Evolutionary conservation across 2,888 invertebrate genomes (phyloP), one percentile per base, ranked within the genome.

Genomic region (Limnephilus auricula): DNA sequence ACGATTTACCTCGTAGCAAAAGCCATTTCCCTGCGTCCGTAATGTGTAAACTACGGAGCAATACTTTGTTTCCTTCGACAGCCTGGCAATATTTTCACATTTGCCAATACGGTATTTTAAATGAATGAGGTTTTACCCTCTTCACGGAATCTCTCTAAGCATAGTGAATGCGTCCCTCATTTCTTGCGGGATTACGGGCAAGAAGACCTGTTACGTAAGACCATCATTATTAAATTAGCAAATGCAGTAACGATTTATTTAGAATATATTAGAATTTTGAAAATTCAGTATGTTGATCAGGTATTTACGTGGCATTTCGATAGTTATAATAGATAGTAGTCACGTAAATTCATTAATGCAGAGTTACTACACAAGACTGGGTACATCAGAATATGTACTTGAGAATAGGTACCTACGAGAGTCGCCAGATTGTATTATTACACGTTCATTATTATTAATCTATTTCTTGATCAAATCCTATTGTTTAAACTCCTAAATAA

Each of bases 141-240:
- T 65, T 18, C 65, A 2, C 65, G 65, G 65, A 65, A n/a, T n/a
- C 0, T n/a, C 40, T 65, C 50, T 10, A 31, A 31, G 25, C 87
- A 65, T 50, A 34, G 87, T 78, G 65, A 87, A 87, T 65, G 87
- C 87, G 78, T 78, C 32, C 87, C 65, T 34, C 87, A 65, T 87
- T 87, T 34, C 87, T 87, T 87, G 34, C 78, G 78, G 85, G 34
- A 78, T 87, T 87, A 87, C 5, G 34, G 9, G 78, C 25, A 34
- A 87, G 32, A 13, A 50, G 34, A 65, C 50, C n/a, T 12, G 25
- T 65, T 65, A 30, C 32, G 37, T n/a, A 65, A 34, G 78, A 31
- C 12, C 31, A n/a, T 30, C 32, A 65, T 87, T 87, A 87, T 87
- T 87, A 65, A 87, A 87, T 87, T 87, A 87, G 65, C 87, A 37